These are phyloP conservation scores for Tichodroma muraria DNA, from an alignment of 2,113 vertebrate species.

Conservation along the genomic window DNA sequence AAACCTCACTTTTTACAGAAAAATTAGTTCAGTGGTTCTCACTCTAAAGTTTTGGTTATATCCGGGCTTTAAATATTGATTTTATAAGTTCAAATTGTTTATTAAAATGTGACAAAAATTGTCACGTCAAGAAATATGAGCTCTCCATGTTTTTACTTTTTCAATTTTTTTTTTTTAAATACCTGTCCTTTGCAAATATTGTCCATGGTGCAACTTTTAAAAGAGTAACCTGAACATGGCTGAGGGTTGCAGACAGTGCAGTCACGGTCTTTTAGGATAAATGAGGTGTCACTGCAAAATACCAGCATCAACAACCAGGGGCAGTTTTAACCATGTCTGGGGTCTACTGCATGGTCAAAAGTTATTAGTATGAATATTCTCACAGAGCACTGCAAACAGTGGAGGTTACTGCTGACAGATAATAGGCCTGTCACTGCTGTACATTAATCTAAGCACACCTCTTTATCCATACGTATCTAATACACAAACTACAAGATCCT, in stretches of 20 bases:
- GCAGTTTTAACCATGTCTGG: neutral
- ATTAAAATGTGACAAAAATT: neutral
- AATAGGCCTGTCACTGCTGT: neutral
- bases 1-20: neutral
- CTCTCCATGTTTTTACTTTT: neutral
- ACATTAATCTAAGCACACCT: slow-evolving; percentile 14
- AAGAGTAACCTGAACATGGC: neutral
- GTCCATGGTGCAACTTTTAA: neutral
- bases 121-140: neutral
- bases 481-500: neutral
- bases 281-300: slow-evolving; percentile 34
- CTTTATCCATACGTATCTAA: neutral
- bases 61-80: neutral
- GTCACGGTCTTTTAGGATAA: neutral
- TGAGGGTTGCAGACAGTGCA: neutral
- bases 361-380: slow-evolving; percentile 1
- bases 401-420: neutral
- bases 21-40: neutral
- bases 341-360: neutral
- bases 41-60: neutral
- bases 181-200: neutral
- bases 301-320: neutral
- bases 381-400: neutral
- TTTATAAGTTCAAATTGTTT: neutral
- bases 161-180: neutral